These are phyloP conservation scores for Ectropis grisescens DNA, from an alignment of 1,140 invertebrate species.

Conservation along the genomic window DNA sequence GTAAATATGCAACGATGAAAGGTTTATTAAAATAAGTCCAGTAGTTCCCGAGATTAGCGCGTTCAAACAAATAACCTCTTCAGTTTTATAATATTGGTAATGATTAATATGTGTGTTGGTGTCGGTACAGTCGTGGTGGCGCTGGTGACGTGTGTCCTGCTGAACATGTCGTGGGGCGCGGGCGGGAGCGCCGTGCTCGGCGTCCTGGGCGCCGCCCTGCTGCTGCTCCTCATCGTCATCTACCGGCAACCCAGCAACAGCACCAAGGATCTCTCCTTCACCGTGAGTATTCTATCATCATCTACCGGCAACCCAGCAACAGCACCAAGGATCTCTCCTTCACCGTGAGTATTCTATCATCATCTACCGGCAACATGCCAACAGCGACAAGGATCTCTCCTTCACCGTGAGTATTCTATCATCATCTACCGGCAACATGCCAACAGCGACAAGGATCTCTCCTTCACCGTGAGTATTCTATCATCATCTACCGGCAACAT, in stretches of 20 bases:
- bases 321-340: slow-evolving; percentile 37
- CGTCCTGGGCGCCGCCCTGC: slow-evolving; percentile 29
- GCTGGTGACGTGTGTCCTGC: slow-evolving; percentile 30
- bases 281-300: no score
- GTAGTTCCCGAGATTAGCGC: no score
- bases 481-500: slow-evolving; percentile 39
- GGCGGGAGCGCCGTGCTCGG: slow-evolving; percentile 11
- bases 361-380: slow-evolving; percentile 41
- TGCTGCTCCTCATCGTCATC: slow-evolving; percentile 42
- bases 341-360: slow-evolving; percentile 32
- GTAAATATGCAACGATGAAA: no score
- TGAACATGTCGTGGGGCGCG: slow-evolving; percentile 19
- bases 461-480: slow-evolving; percentile 45
- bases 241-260: slow-evolving; percentile 45
- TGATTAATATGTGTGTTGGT: no score
- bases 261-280: slow-evolving; percentile 38
- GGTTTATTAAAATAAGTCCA: no score
- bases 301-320: slow-evolving; percentile 49
- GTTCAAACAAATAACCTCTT: no score
- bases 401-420: slow-evolving; percentile 46
- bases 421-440: slow-evolving; percentile 40
- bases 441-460: slow-evolving; percentile 27
- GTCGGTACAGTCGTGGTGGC: slow-evolving; percentile 40
- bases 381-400: slow-evolving; percentile 28
- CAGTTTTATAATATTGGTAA: no score